These are phyloP conservation scores for Ceuthmochares aereus DNA, from an alignment of 2,113 vertebrate species.

Conservation along the genomic window DNA sequence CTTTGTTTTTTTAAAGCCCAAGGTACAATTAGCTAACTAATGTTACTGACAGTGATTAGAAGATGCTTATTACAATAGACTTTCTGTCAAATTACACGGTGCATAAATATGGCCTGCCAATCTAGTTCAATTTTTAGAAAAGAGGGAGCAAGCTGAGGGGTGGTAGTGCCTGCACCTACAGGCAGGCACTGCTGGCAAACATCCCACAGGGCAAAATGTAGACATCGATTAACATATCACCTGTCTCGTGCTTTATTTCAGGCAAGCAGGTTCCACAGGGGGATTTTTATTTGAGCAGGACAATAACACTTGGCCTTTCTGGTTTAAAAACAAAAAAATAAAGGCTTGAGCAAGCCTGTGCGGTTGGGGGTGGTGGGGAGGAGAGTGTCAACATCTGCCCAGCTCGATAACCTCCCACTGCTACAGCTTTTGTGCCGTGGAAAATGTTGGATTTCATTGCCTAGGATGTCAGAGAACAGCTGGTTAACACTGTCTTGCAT, in stretches of 20 bases:
- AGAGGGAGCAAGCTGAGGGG: neutral
- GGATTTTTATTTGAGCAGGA: neutral
- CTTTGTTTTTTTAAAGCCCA: neutral
- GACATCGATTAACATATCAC: rapidly evolving
- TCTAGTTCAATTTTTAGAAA: neutral
- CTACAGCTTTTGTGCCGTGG: rapidly evolving
- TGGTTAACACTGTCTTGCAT: neutral
- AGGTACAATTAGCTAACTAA: constrained; percentile 49
- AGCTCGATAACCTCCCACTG: neutral
- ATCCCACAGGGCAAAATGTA: rapidly evolving
- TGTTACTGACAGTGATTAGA: constrained; percentile 3
- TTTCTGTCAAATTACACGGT: constrained; percentile 48
- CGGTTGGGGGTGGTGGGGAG: neutral
- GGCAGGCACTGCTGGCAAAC: neutral
- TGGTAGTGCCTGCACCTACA: neutral
- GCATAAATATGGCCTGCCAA: constrained; percentile 7
- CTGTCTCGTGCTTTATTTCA: rapidly evolving
- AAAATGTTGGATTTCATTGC: neutral
- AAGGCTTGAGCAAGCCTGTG: rapidly evolving
- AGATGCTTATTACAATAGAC: constrained; percentile 51
- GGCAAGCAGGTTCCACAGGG: neutral
- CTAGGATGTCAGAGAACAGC: neutral
- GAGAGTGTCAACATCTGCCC: neutral
- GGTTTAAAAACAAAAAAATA: rapidly evolving
- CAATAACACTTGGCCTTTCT: neutral